Evolutionary conservation across 2,113 vertebrate species (phyloP).

Genomic region (Callipepla californica): DNA sequence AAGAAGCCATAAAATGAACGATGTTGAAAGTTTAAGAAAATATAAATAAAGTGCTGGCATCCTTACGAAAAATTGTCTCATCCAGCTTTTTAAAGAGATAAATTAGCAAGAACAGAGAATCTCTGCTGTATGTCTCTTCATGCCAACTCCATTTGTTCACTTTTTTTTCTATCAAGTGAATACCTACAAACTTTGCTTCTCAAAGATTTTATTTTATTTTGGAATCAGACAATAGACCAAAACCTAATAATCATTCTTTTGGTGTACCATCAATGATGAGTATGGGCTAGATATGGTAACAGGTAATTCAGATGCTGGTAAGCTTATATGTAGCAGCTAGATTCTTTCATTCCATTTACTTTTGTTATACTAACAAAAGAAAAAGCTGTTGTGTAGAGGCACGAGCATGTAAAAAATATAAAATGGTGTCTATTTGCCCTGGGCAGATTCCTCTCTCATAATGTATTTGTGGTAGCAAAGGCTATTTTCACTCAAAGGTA

Average conservation of each 20-base stretch:
- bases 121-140: background rate
- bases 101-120: background rate
- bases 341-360: background rate
- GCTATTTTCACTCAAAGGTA: background rate
- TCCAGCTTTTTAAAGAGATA: constrained; percentile 10
- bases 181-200: background rate
- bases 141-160: background rate
- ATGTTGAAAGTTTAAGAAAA: background rate
- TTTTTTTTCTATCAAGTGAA: background rate
- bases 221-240: background rate
- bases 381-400: background rate
- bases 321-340: background rate
- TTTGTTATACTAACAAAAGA: background rate
- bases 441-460: background rate
- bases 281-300: background rate
- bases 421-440: background rate
- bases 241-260: background rate
- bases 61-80: background rate
- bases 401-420: background rate
- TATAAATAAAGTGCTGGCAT: background rate
- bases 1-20: background rate
- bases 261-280: background rate
- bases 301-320: background rate
- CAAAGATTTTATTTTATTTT: background rate
- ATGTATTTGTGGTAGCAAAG: background rate